Conservation (phyloP, 1,140 invertebrate species). For the Magallana gigas region DNA sequence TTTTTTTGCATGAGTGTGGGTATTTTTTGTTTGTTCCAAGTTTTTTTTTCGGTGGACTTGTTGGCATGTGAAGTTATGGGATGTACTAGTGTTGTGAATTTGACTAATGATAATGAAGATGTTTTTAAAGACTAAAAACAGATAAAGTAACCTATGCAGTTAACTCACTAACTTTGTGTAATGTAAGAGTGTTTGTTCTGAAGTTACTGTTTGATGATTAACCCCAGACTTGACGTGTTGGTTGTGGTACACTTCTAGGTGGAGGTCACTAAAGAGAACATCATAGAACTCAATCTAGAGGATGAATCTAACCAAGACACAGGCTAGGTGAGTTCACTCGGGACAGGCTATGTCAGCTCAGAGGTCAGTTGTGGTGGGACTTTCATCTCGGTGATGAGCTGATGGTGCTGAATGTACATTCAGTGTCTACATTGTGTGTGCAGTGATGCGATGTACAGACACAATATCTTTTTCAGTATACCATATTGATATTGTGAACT, state of each 20-base stretch:
- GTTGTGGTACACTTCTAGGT: constrained; percentile 55
- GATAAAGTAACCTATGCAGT: too few species aligned
- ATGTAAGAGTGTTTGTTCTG: background rate
- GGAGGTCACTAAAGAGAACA: constrained; percentile 65
- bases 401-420: too few species aligned
- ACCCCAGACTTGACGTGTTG: background rate
- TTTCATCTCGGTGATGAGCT: background rate
- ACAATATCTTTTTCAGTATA: too few species aligned
- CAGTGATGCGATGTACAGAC: too few species aligned
- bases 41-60: too few species aligned
- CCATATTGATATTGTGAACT: too few species aligned
- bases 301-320: constrained; percentile 39
- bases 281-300: constrained; percentile 62
- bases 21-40: too few species aligned
- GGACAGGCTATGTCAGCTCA: background rate
- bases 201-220: background rate
- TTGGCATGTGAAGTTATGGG: constrained; percentile 1
- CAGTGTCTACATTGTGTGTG: too few species aligned
- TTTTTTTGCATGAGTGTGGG: too few species aligned
- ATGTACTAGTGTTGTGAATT: background rate
- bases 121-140: too few species aligned
- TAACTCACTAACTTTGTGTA: too few species aligned
- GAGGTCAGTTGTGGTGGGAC: background rate
- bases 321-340: background rate
- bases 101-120: too few species aligned